Evolutionary conservation across 30 jellyfish, hydroid and myxozoan genomes (phyloP), one percentile per base, ranked within the genome.

Genomic region (Pseudorhiza aurosa): DNA sequence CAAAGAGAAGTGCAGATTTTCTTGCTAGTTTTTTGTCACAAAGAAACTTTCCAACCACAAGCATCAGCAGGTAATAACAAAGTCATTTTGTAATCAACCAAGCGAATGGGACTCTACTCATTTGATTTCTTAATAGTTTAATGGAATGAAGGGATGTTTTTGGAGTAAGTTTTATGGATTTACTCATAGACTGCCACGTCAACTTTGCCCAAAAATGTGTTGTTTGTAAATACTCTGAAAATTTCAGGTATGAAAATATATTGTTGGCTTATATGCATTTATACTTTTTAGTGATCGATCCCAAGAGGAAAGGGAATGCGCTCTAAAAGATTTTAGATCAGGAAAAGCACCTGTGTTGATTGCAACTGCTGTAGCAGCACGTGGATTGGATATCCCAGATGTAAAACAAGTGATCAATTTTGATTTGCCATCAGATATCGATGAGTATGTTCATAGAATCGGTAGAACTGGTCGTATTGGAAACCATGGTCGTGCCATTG

Each of bases 381-480:
- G 99, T 9, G 91, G 91, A 2, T 39, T 95, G 53, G 99, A 95
- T 57, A 95, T 95, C 35, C 93, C 96, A 21, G 96, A 82, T 83
- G 99, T 95, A 2, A 90, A 88, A 65, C 96, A 82, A 17, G 99
- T 95, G 21, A 77, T 95, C 82, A 95, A 95, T 58, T 95, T 47
- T 65, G 99, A 95, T 63, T 78, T 95, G 63, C 99, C 99, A 10
- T 43, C 73, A 22, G 97, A 88, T 17, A 35, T 82, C 29, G 97
- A 95, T 39, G 99, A 95, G 39, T 95, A 95, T 65, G 95, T 95
- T 44, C 99, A 95, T 59, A 77, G 98, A 29, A 95, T 95, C 44
- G 99, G 99, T 10, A 87, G 99, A 27, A 95, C 99, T 26, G 99
- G 99, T 19, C 96, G 99, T 7, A 88, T 95, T 58, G 99, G 99